These are phyloP conservation scores for Enteromius anoplus DNA, from an alignment of 2,797 vertebrate genomes.

Conservation along the genomic window DNA sequence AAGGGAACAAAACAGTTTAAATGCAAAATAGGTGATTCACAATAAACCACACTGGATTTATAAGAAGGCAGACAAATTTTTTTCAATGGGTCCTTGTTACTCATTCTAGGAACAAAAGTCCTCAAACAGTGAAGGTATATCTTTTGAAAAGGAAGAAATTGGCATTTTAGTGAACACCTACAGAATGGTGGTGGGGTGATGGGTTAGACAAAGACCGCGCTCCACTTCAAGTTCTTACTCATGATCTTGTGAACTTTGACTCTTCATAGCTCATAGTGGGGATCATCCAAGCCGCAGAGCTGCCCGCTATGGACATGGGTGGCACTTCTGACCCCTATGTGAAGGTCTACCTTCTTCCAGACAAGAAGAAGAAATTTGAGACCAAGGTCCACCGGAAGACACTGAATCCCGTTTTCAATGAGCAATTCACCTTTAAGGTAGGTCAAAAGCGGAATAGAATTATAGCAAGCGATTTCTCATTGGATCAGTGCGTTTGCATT, in stretches of 20 bases:
- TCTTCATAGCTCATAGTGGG: slow-evolving; percentile 90
- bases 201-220: background rate
- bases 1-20: background rate
- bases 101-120: background rate
- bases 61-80: background rate
- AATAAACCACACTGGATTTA: background rate
- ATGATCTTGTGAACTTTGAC: background rate
- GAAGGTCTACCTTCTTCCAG: slow-evolving; percentile 95
- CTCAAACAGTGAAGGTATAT: background rate
- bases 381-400: slow-evolving; percentile 99
- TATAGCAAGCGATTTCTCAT: background rate
- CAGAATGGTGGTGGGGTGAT: slow-evolving; percentile 34
- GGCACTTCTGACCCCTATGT: slow-evolving; percentile 98
- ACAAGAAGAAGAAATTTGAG: slow-evolving; percentile 99
- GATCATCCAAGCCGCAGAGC: slow-evolving; percentile 96
- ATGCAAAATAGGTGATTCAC: background rate
- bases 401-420: slow-evolving; percentile 96
- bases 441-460: background rate
- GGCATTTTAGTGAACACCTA: background rate
- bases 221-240: background rate
- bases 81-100: background rate
- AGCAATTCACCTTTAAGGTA: slow-evolving; percentile 98
- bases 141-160: background rate
- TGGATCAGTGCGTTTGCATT: background rate
- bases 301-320: slow-evolving; percentile 98